These are phyloP conservation scores for Augochlorella aurata DNA, from an alignment of 2,888 invertebrate genomes.

Conservation along the genomic window DNA sequence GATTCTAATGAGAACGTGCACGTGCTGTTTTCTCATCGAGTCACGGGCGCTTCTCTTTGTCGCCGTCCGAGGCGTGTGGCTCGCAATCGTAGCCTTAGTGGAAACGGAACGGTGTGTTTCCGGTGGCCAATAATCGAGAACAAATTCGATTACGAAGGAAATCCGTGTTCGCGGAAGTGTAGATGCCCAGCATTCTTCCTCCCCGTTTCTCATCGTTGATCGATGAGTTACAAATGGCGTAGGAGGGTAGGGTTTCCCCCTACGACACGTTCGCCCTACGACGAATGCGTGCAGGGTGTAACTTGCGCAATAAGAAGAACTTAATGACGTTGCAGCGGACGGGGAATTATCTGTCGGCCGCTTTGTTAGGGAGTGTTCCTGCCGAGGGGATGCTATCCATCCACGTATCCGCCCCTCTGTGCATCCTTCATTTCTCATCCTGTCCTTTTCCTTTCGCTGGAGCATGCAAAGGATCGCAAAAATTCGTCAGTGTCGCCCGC, in stretches of 20 bases:
- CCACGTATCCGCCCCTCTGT: neutral
- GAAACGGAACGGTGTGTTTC: conserved; percentile 56
- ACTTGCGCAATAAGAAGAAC: conserved; percentile 74
- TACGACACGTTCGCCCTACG: conserved; percentile 46
- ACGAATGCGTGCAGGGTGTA: conserved; percentile 62
- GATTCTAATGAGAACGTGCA: neutral
- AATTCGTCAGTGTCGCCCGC: neutral
- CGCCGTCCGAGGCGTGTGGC: neutral
- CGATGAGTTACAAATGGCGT: conserved; percentile 71
- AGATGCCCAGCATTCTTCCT: conserved; percentile 60
- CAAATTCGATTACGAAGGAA: conserved; percentile 70
- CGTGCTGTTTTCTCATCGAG: neutral
- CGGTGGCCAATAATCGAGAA: conserved; percentile 67
- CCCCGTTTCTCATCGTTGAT: conserved; percentile 63
- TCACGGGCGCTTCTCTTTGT: neutral
- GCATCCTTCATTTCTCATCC: conserved; percentile 46
- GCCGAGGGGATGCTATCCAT: conserved; percentile 42
- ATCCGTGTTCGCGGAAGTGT: conserved; percentile 66
- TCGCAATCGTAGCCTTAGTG: conserved; percentile 8
- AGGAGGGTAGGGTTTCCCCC: conserved; percentile 56
- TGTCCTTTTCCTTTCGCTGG: neutral
- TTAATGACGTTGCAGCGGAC: conserved; percentile 77
- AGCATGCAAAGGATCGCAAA: conserved; percentile 26
- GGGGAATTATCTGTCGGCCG: conserved; percentile 73
- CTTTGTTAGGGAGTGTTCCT: conserved; percentile 46